phyloP scores from a whole-genome alignment of 1,140 invertebrate genomes.

The Drosophila varians region DNA sequence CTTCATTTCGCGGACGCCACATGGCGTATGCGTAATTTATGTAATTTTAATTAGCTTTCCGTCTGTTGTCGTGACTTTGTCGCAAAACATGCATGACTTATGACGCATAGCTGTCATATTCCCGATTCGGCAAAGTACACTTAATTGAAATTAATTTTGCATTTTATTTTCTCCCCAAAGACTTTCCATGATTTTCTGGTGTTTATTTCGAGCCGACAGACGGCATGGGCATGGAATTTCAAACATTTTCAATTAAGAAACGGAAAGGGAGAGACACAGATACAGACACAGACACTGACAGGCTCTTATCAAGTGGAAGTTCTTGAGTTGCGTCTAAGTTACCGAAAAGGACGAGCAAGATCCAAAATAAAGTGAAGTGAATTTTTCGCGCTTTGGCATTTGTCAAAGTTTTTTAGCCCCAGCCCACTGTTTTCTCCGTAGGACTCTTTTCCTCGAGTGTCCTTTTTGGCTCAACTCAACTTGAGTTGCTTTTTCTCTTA shows the following conservation, averaged over 20 bases:
- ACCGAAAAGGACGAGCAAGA: slow-evolving; percentile 35
- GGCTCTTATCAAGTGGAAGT: slow-evolving; percentile 61
- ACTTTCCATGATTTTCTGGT: not conserved
- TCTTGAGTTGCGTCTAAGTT: slow-evolving; percentile 64
- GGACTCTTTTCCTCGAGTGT: slow-evolving; percentile 50
- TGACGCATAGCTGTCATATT: slow-evolving; percentile 78
- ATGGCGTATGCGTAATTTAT: slow-evolving; percentile 77
- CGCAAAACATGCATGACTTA: slow-evolving; percentile 47
- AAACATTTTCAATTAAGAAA: slow-evolving; percentile 79
- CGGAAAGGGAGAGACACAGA: slow-evolving; percentile 20
- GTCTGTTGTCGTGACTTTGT: slow-evolving; percentile 21
- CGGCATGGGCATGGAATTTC: slow-evolving; percentile 72
- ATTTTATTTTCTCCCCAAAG: slow-evolving; percentile 47
- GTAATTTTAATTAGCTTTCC: slow-evolving; percentile 70
- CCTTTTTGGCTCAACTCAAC: slow-evolving; percentile 47
- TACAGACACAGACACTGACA: slow-evolving; percentile 6
- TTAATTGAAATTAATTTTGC: slow-evolving; percentile 80
- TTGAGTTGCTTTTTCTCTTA: slow-evolving; percentile 1
- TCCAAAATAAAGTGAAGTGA: slow-evolving; percentile 66
- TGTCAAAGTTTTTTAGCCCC: slow-evolving; percentile 67
- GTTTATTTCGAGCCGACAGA: slow-evolving; percentile 45
- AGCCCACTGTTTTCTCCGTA: not conserved
- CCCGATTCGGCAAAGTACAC: slow-evolving; percentile 55
- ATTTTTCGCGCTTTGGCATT: slow-evolving; percentile 80
- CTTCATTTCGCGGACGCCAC: slow-evolving; percentile 53